Conservation (phyloP, 2,113 vertebrate species). For the Xenopus borealis region DNA sequence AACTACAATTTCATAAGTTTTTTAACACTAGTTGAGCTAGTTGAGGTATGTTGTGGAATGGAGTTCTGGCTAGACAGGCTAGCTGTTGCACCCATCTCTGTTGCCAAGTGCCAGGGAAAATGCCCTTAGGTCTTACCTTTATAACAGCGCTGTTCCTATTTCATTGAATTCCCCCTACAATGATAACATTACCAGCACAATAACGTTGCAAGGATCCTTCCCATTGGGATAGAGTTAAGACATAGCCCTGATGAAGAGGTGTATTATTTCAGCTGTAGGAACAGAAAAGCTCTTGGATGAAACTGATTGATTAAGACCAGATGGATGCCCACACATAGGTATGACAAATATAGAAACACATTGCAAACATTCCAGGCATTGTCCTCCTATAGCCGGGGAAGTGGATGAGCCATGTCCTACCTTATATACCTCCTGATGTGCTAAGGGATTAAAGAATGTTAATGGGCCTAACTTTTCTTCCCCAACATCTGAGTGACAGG, state of each 20-base stretch:
- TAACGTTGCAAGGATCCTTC: not conserved
- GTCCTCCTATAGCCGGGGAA: conserved; percentile 69
- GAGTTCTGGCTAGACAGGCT: no score
- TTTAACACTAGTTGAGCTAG: no score
- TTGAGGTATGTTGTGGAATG: no score
- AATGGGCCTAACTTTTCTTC: conserved; percentile 60
- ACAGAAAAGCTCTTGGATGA: conserved; percentile 73
- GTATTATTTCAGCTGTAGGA: conserved; percentile 89
- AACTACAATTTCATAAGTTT: no score
- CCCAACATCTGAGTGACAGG: conserved; percentile 54
- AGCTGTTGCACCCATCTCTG: no score
- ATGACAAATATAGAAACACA: conserved; percentile 83
- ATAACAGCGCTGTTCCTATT: no score
- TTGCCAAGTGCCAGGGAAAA: no score
- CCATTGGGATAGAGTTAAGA: conserved; percentile 51
- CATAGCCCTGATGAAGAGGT: conserved; percentile 62
- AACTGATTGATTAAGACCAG: conserved; percentile 90
- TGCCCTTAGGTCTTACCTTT: no score
- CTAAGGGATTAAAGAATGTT: conserved; percentile 70
- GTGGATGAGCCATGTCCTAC: conserved; percentile 59
- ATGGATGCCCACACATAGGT: conserved; percentile 86
- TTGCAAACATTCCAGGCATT: conserved; percentile 80
- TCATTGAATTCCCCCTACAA: no score
- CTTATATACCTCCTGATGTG: conserved; percentile 75
- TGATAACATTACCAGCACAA: no score